Conservation (phyloP, 1,140 invertebrate genomes). For the Marisa cornuarietis region DNA sequence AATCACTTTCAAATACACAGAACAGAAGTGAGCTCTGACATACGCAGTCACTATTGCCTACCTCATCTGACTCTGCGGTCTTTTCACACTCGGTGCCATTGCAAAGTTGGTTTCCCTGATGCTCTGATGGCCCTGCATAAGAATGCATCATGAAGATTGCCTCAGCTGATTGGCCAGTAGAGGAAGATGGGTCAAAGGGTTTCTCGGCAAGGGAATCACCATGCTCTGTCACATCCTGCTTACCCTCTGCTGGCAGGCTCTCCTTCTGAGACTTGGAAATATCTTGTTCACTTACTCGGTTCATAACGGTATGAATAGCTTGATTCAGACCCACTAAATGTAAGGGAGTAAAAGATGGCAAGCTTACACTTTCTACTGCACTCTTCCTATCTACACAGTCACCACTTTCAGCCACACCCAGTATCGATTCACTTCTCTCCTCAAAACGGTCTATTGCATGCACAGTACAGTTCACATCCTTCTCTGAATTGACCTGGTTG, state of each 20-base stretch:
- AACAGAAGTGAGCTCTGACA: too few relatives aligned
- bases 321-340: conserved; percentile 35
- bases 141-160: conserved; percentile 50
- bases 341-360: background rate
- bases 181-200: conserved; percentile 24
- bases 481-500: background rate
- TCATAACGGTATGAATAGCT: conserved; percentile 42
- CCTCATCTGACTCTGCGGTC: too few relatives aligned
- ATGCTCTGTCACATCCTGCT: background rate
- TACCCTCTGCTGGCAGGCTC: background rate
- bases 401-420: background rate
- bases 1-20: too few relatives aligned
- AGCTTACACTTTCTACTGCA: background rate
- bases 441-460: background rate
- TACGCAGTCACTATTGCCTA: too few relatives aligned
- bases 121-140: conserved; percentile 25
- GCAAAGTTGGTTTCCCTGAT: too few relatives aligned
- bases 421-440: background rate
- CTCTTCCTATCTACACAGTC: background rate
- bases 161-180: conserved; percentile 32
- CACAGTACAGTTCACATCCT: background rate
- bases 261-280: background rate
- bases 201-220: background rate
- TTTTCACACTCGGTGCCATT: too few relatives aligned
- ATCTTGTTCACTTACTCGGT: conserved; percentile 23